Conservation (phyloP, 1,140 invertebrate genomes). For the Aphelenchoides besseyi region DNA sequence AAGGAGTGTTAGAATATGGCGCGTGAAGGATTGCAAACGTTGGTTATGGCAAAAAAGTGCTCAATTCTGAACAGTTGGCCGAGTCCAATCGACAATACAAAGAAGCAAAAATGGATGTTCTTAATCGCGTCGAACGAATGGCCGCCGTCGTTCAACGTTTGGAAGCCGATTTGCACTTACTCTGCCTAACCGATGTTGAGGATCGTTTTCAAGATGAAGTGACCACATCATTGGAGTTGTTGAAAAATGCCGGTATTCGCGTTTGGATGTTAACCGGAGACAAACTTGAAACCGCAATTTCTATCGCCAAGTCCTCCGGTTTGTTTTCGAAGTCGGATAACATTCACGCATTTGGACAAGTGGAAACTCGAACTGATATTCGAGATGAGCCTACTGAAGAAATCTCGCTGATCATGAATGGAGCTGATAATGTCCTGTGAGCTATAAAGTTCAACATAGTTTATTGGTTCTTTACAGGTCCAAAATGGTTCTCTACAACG, state of each 20-base stretch:
- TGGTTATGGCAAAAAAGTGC: constrained; percentile 90
- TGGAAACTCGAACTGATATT: constrained; percentile 77
- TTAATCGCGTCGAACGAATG: constrained; percentile 76
- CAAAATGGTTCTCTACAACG: no score
- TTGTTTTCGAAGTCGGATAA: constrained; percentile 76
- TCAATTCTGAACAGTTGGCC: constrained; percentile 83
- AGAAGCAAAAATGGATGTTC: constrained; percentile 49
- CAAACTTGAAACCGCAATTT: constrained; percentile 95
- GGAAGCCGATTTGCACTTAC: constrained; percentile 85
- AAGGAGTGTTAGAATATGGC: constrained; percentile 93
- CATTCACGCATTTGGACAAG: constrained; percentile 75
- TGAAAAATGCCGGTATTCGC: constrained; percentile 92
- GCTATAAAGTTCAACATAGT: no score
- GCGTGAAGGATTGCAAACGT: constrained; percentile 82
- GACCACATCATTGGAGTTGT: constrained; percentile 80
- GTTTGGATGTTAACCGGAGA: constrained; percentile 99
- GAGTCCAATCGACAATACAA: constrained; percentile 76
- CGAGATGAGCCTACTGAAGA: constrained; percentile 86
- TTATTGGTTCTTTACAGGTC: no score
- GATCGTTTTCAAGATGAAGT: constrained; percentile 75
- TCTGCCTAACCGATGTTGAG: constrained; percentile 83
- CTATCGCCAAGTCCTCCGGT: constrained; percentile 90
- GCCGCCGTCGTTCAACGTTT: constrained; percentile 81
- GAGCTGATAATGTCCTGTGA: no score
- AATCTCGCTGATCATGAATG: no score